A percentile compares a stretch with the other conserved stretches of the same genome.
phyloP scores from a whole-genome alignment of 2,888 invertebrate species.

The Erebia aethiops region DNA sequence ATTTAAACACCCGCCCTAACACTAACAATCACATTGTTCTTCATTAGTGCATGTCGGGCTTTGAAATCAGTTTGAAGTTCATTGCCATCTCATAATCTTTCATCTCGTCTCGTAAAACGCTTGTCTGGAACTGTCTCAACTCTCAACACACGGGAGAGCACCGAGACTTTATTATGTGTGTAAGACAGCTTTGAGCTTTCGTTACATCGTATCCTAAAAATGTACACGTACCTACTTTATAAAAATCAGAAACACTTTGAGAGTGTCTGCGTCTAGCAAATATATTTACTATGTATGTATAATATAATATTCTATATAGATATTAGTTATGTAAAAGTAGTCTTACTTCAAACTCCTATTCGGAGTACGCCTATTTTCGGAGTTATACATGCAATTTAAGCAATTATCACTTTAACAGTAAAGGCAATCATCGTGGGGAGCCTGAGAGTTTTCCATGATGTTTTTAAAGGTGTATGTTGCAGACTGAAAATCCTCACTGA shows the following conservation, averaged over 20 bases:
- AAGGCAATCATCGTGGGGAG: no score
- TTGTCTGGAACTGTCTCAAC: slow-evolving; percentile 28
- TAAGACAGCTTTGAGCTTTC: slow-evolving; percentile 20
- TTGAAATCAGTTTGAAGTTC: slow-evolving; percentile 38
- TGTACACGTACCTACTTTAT: neutral
- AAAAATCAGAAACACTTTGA: neutral
- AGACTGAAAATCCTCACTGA: no score
- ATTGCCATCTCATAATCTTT: slow-evolving; percentile 39
- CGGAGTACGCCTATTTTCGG: no score
- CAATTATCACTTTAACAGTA: no score
- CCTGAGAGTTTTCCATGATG: no score
- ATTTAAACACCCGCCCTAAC: slow-evolving; percentile 27
- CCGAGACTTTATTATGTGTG: slow-evolving; percentile 22
- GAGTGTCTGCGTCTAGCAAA: neutral
- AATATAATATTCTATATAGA: neutral
- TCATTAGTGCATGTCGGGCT: slow-evolving; percentile 32
- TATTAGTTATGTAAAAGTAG: no score
- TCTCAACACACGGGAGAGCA: neutral
- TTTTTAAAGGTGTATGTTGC: no score
- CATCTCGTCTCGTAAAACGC: slow-evolving; percentile 34
- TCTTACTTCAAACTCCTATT: no score
- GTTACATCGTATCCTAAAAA: neutral
- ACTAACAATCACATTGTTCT: slow-evolving; percentile 34
- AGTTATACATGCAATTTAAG: no score
- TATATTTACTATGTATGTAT: neutral